Evolutionary conservation across 2,113 vertebrate species (phyloP).

Genomic region (Fulmarus glacialis): DNA sequence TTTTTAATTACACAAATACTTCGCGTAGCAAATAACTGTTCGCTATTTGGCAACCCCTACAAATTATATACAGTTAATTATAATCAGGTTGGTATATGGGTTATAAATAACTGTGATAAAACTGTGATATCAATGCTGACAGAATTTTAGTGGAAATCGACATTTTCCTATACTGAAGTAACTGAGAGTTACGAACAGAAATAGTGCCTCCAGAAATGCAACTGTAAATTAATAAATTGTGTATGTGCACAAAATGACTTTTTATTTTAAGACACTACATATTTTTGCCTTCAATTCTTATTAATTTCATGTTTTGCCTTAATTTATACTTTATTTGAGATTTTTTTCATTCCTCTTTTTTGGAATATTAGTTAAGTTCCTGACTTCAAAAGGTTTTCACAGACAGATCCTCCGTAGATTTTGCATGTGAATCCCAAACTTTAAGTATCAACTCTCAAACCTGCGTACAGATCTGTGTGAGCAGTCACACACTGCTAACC

Average conservation of each 20-base stretch:
- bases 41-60: constrained; percentile 48
- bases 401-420: fast-evolving
- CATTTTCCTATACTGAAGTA: constrained; percentile 44
- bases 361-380: background rate
- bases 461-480: background rate
- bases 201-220: constrained; percentile 10
- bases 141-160: constrained; percentile 55
- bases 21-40: constrained; percentile 47
- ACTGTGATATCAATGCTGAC: constrained; percentile 11
- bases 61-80: constrained; percentile 61
- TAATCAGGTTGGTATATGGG: constrained; percentile 35
- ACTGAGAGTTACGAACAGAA: constrained; percentile 10
- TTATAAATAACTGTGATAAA: constrained; percentile 66
- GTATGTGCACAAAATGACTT: background rate
- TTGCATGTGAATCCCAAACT: background rate
- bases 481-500: background rate
- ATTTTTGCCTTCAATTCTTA: background rate
- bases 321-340: background rate
- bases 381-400: background rate
- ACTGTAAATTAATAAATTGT: constrained; percentile 4
- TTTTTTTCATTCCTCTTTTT: background rate
- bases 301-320: background rate
- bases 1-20: constrained; percentile 70
- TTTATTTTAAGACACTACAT: background rate
- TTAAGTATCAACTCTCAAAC: background rate